Conservation (phyloP, 2,888 invertebrate genomes). For the Tuta absoluta region DNA sequence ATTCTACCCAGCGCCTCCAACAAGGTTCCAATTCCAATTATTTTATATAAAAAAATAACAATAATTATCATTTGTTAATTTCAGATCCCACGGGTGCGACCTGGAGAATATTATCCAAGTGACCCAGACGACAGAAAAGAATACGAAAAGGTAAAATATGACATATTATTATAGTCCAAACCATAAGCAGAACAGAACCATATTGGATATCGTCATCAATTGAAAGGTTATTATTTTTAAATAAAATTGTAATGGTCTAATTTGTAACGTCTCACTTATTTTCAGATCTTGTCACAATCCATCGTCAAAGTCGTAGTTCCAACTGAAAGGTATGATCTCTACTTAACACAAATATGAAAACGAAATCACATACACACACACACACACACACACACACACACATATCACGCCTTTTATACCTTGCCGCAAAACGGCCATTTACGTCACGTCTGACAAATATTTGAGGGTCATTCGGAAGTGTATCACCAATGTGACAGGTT, state of each 20-base stretch:
- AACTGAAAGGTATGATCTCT: slow-evolving; percentile 93
- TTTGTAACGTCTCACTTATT: slow-evolving; percentile 28
- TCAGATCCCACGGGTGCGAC: slow-evolving; percentile 71
- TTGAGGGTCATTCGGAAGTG: no score
- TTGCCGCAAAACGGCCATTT: no score
- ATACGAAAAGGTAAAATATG: slow-evolving; percentile 87
- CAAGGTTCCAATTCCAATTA: no score
- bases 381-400: no score
- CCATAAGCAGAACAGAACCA: no score
- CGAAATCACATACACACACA: no score
- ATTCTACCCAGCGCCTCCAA: no score
- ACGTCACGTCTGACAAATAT: no score
- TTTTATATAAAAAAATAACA: neutral
- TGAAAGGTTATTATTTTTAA: neutral
- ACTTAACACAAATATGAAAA: no score
- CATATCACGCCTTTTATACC: no score
- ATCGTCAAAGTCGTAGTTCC: slow-evolving; percentile 99
- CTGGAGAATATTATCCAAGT: slow-evolving; percentile 73
- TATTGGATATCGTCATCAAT: neutral
- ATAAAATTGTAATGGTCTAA: neutral
- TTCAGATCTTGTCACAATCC: slow-evolving; percentile 92
- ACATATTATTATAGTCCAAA: no score
- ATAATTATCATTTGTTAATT: slow-evolving; percentile 27
- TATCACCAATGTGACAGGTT: no score
- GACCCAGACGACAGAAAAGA: slow-evolving; percentile 82